Evolutionary conservation across 2,888 invertebrate genomes (phyloP).

Genomic region (Carcina quercana): DNA sequence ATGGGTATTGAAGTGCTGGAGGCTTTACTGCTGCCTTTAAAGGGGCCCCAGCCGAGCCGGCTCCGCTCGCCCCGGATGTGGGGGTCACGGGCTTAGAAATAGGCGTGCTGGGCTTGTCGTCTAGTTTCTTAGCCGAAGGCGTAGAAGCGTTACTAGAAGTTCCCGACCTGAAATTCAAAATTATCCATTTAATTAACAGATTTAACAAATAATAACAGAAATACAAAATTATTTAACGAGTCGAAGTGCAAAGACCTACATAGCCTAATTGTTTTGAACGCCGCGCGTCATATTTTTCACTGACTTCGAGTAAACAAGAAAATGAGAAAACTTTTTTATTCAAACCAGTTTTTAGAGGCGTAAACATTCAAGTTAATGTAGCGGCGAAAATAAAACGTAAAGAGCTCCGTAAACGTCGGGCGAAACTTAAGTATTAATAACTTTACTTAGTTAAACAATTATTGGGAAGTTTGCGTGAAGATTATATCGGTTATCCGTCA

Average conservation of each 20-base stretch:
- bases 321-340: background rate
- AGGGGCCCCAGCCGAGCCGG: conserved; percentile 73
- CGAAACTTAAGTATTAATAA: conserved; percentile 10
- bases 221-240: too few species aligned
- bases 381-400: too few species aligned
- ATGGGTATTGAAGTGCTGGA: conserved; percentile 78
- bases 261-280: too few species aligned
- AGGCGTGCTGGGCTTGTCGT: conserved; percentile 93
- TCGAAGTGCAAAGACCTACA: too few species aligned
- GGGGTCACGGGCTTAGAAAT: conserved; percentile 94
- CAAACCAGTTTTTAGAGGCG: too few species aligned
- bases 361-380: too few species aligned
- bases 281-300: too few species aligned
- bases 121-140: conserved; percentile 89
- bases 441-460: conserved; percentile 26
- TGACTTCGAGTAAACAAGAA: too few species aligned
- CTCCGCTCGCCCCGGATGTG: conserved; percentile 78
- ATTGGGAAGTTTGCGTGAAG: conserved; percentile 39
- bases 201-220: too few species aligned
- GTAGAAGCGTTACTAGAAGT: conserved; percentile 94
- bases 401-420: conserved; percentile 6
- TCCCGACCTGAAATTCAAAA: conserved; percentile 1
- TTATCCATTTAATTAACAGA: too few species aligned
- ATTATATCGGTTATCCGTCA: conserved; percentile 40
- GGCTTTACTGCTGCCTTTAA: conserved; percentile 75